These are phyloP conservation scores for Callocephalon fimbriatum DNA, from an alignment of 2,113 vertebrate genomes.

Conservation along the genomic window DNA sequence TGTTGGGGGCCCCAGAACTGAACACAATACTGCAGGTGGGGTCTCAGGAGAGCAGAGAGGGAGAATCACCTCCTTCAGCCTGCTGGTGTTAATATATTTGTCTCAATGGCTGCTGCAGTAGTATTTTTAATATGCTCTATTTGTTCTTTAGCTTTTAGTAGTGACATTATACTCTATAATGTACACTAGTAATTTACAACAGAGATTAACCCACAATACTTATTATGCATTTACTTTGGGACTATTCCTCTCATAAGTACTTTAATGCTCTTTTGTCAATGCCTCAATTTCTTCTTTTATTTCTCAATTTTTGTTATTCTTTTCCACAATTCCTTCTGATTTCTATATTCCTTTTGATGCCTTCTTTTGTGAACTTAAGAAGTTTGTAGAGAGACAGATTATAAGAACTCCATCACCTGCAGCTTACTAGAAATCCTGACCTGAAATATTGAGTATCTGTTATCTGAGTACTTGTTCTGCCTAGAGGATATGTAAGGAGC, in stretches of 20 bases:
- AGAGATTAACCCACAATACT: slow-evolving; percentile 33
- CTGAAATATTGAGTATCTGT: not conserved
- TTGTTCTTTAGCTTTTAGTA: slow-evolving; percentile 61
- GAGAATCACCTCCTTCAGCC: not conserved
- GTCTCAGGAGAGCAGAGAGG: not conserved
- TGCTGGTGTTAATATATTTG: not conserved
- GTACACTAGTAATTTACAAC: slow-evolving; percentile 54
- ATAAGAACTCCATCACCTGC: not conserved
- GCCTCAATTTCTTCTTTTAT: not conserved
- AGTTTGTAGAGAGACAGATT: not conserved
- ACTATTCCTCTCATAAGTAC: not conserved
- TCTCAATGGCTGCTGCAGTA: slow-evolving; percentile 10
- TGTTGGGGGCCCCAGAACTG: not conserved
- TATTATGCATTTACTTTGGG: slow-evolving; percentile 30
- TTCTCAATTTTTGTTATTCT: not conserved
- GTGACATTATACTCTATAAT: slow-evolving; percentile 35
- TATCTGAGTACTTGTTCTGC: not conserved
- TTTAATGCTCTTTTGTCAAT: slow-evolving; percentile 20
- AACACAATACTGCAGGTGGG: not conserved
- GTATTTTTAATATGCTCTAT: slow-evolving; percentile 54
- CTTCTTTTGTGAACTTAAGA: not conserved
- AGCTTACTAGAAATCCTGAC: not conserved
- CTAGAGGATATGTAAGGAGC: not conserved
- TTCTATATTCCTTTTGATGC: not conserved
- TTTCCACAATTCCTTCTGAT: not conserved